Evolutionary conservation across 2,113 vertebrate species (phyloP).

Genomic region (Vanacampus margaritifer): DNA sequence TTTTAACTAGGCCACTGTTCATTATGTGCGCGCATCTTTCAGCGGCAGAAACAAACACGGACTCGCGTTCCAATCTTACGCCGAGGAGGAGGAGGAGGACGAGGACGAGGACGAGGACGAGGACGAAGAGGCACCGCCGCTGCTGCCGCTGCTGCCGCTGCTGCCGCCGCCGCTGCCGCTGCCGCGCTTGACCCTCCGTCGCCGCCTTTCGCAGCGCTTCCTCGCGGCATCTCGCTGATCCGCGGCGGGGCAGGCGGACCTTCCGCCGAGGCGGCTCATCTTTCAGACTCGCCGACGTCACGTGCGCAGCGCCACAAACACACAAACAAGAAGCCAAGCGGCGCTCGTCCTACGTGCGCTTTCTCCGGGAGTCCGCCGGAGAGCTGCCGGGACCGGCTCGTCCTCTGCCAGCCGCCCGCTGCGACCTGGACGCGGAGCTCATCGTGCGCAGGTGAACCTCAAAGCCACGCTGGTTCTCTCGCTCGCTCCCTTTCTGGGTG

Average conservation of each 20-base stretch:
- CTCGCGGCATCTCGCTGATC: constrained; percentile 59
- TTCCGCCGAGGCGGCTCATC: constrained; percentile 34
- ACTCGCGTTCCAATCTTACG: constrained; percentile 55
- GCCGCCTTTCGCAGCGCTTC: constrained; percentile 52
- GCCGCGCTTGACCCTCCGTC: constrained; percentile 48
- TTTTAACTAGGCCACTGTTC: constrained; percentile 56
- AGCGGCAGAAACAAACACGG: constrained; percentile 41
- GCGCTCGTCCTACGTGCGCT: constrained; percentile 5
- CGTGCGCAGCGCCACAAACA: background rate
- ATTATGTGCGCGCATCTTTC: constrained; percentile 45
- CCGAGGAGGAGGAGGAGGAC: constrained; percentile 22
- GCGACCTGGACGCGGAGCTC: constrained; percentile 14
- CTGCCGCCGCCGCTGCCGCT: background rate
- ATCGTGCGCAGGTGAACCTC: constrained; percentile 54
- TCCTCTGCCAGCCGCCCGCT: constrained; percentile 21
- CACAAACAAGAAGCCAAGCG: constrained; percentile 17
- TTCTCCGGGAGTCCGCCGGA: constrained; percentile 43
- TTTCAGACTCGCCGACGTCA: background rate
- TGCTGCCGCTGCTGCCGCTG: too few relatives aligned
- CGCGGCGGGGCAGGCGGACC: constrained; percentile 19
- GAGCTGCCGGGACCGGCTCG: constrained; percentile 14
- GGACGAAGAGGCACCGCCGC: too few relatives aligned
- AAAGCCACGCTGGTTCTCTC: constrained; percentile 1
- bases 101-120: too few relatives aligned
- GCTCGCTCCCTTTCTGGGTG: constrained; percentile 16